Percentiles rank a stretch among this genome's conserved stretches.
phyloP scores from a whole-genome alignment of 2,113 vertebrate species.

The Apteryx mantelli region DNA sequence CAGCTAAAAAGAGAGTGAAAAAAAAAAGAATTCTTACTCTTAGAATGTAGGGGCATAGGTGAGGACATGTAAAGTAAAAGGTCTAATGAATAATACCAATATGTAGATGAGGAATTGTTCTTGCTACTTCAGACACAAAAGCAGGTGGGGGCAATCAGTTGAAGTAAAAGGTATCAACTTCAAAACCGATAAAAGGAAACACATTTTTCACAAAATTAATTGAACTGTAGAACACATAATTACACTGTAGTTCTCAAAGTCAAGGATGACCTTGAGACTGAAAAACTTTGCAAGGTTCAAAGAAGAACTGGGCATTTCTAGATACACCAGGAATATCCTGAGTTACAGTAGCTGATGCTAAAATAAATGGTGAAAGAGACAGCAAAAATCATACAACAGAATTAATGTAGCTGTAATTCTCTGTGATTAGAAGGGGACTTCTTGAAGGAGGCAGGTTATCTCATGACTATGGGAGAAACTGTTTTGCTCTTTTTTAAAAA shows the following conservation, averaged over 20 bases:
- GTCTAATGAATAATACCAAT: not conserved
- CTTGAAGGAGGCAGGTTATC: not conserved
- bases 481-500: not conserved
- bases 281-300: not conserved
- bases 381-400: not conserved
- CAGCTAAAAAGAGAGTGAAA: not conserved
- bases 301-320: not conserved
- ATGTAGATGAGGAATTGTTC: not conserved
- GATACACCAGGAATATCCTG: not conserved
- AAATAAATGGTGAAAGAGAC: not conserved
- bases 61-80: not conserved
- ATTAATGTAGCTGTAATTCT: not conserved
- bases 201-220: not conserved
- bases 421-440: not conserved
- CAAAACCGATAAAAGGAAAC: not conserved
- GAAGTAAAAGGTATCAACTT: not conserved
- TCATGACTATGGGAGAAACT: not conserved
- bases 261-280: not conserved
- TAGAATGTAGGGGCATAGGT: not conserved
- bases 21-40: not conserved
- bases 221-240: not conserved
- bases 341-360: not conserved
- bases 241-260: not conserved
- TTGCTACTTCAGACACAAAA: not conserved
- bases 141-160: accelerated